These are phyloP conservation scores for Arenaria interpres DNA, from an alignment of 2,113 vertebrate species.

Conservation along the genomic window DNA sequence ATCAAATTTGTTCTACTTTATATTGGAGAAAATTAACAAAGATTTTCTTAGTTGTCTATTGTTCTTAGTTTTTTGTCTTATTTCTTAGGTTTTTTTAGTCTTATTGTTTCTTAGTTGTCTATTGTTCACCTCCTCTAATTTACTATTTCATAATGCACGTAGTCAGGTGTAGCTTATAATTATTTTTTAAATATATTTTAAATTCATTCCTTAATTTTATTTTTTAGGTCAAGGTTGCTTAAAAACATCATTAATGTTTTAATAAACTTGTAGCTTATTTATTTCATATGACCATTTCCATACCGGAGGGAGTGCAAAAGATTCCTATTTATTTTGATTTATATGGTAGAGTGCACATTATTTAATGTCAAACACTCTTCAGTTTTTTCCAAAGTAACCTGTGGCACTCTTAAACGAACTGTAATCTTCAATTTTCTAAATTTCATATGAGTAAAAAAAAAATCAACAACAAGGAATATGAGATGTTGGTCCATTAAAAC, in stretches of 20 bases:
- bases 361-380: neutral
- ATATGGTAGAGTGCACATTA: neutral
- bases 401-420: neutral
- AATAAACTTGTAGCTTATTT: neutral
- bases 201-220: neutral
- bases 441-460: neutral
- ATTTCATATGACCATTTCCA: neutral
- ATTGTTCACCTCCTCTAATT: neutral
- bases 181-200: neutral
- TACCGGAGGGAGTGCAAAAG: neutral
- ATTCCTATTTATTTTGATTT: neutral
- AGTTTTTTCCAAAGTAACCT: neutral
- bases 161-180: neutral
- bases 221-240: neutral
- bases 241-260: neutral
- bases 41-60: neutral
- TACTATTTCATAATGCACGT: neutral
- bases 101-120: too few relatives aligned
- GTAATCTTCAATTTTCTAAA: neutral
- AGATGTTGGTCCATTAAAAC: neutral
- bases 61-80: too few relatives aligned
- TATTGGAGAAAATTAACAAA: neutral
- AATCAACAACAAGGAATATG: rapidly evolving
- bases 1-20: neutral
- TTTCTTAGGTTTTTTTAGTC: too few relatives aligned